Evolutionary conservation across 1,140 invertebrate genomes (phyloP).

Genomic region (Eupeodes corollae): DNA sequence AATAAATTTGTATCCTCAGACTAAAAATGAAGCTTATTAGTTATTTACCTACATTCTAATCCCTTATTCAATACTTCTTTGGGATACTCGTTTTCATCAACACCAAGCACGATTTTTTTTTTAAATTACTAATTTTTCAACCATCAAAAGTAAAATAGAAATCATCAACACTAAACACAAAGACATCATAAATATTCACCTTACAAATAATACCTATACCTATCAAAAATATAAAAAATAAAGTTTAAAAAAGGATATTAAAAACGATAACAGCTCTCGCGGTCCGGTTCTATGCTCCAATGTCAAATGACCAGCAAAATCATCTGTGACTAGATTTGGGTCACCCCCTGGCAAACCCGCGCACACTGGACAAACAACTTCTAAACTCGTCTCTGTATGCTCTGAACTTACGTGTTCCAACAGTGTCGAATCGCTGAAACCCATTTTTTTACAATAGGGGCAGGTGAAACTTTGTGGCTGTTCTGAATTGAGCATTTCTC

Average conservation of each 20-base stretch:
- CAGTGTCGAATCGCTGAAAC: slow-evolving; percentile 81
- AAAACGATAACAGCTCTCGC: slow-evolving; percentile 75
- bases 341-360: slow-evolving; percentile 90
- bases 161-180: neutral
- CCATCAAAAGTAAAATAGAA: too few species aligned
- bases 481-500: slow-evolving; percentile 76
- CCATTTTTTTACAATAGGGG: slow-evolving; percentile 92
- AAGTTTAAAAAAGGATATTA: slow-evolving; percentile 51
- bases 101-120: too few species aligned
- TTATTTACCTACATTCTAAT: too few species aligned
- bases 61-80: too few species aligned
- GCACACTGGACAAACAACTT: slow-evolving; percentile 89
- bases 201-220: neutral
- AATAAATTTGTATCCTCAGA: too few species aligned
- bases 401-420: slow-evolving; percentile 80
- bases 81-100: too few species aligned
- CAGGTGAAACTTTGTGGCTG: slow-evolving; percentile 93
- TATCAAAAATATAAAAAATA: slow-evolving; percentile 3
- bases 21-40: too few species aligned
- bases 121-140: too few species aligned
- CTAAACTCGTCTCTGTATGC: slow-evolving; percentile 35
- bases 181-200: neutral
- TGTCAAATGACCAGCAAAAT: slow-evolving; percentile 91
- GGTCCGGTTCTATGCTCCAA: slow-evolving; percentile 83
- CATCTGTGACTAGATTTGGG: slow-evolving; percentile 94